Evolutionary conservation across 2,888 invertebrate species (phyloP).

Genomic region (Eristalis intricaria): DNA sequence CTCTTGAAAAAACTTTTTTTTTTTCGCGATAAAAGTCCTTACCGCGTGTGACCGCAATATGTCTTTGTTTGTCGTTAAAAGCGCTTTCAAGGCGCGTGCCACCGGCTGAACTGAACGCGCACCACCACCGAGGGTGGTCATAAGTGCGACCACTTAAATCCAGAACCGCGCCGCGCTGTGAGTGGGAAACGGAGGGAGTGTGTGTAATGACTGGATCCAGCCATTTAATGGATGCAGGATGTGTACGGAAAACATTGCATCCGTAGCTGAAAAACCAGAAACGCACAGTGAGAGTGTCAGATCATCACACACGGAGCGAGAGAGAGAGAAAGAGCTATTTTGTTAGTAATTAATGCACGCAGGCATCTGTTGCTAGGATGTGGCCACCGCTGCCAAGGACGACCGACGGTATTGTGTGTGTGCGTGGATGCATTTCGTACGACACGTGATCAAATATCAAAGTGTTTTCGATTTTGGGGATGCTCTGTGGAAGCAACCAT

Average conservation of each 20-base stretch:
- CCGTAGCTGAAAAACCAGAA: not conserved
- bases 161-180: not conserved
- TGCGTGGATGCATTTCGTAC: constrained; percentile 56
- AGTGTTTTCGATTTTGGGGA: constrained; percentile 43
- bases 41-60: constrained; percentile 57
- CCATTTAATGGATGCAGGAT: constrained; percentile 60
- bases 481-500: not conserved
- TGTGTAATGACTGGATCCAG: not conserved
- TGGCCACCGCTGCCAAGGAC: constrained; percentile 63
- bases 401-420: constrained; percentile 47
- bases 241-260: not conserved
- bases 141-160: constrained; percentile 67
- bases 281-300: not conserved
- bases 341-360: constrained; percentile 69
- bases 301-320: not conserved
- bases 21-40: constrained; percentile 1
- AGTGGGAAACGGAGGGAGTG: not conserved
- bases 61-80: constrained; percentile 34
- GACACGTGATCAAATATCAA: constrained; percentile 72
- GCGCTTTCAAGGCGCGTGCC: constrained; percentile 57
- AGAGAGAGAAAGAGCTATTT: constrained; percentile 36
- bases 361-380: constrained; percentile 71
- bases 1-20: constrained; percentile 22
- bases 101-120: constrained; percentile 18
- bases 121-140: constrained; percentile 12